Evolutionary conservation across 2,797 vertebrate genomes (phyloP).

Genomic region (Monodelphis domestica): DNA sequence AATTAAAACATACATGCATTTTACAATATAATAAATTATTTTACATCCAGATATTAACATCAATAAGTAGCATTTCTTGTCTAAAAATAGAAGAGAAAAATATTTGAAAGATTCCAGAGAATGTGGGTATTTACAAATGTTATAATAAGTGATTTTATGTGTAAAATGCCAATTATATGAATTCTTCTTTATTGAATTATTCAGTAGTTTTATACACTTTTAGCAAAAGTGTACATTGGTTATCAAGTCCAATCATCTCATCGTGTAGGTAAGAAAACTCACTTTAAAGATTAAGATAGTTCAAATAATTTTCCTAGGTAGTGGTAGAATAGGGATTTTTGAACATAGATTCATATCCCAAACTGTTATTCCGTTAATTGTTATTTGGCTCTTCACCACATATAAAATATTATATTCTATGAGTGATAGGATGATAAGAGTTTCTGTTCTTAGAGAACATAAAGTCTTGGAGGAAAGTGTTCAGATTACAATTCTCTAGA

Average conservation of each 20-base stretch:
- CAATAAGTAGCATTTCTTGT: slow-evolving; percentile 51
- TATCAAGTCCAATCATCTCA: background rate
- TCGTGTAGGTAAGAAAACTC: background rate
- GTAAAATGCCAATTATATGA: background rate
- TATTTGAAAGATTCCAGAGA: background rate
- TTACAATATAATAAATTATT: slow-evolving; percentile 71
- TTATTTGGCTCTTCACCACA: background rate
- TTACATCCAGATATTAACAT: slow-evolving; percentile 65
- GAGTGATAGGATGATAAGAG: background rate
- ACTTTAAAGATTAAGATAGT: background rate
- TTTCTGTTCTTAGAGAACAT: background rate
- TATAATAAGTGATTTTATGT: background rate
- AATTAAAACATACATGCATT: slow-evolving; percentile 81
- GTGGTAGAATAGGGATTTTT: background rate
- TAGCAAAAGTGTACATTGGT: background rate
- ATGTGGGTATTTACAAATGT: background rate
- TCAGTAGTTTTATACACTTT: background rate
- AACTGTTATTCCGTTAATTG: background rate
- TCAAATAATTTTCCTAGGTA: background rate
- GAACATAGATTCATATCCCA: background rate
- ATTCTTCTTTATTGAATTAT: background rate
- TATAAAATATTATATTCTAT: background rate
- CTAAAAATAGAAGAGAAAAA: slow-evolving; percentile 51
- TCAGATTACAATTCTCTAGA: no score
- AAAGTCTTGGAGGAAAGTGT: background rate